Evolutionary conservation across 2,113 vertebrate genomes (phyloP), one percentile per base, ranked within the genome.

Genomic region (Cichladusa arquata): DNA sequence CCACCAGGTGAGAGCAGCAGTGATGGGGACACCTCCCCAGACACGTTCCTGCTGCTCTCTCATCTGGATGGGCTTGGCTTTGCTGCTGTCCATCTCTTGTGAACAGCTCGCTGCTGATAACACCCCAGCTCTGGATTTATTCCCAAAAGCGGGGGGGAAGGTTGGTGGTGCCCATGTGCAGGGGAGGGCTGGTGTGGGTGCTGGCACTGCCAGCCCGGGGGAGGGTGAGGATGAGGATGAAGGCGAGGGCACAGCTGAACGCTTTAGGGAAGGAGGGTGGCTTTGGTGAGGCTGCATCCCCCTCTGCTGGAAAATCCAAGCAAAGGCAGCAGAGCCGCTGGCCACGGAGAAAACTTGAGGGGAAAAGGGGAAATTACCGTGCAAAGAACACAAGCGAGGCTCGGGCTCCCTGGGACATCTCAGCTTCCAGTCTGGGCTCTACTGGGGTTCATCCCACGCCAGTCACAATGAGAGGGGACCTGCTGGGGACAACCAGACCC

Each of bases 251-350:
- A 19, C 29, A 10, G 5, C 54, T 2, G 3, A 50, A 25, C 29
- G 51, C 65, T 22, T 22, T 1, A 7, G 48, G 50, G 3, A 15
- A 61, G 9, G 50, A 67, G 48, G 34, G 14, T 9, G 11, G 19
- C n/a, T 95, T 76, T 79, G 80, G 44, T 93, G 79, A 92, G 91
- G 79, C 76, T 92, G 86, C 48, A 96, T 45, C 89, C 67, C 98
- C 98, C 92, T 97, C 98, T 98, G 95, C 97, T 96, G 98, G 97
- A 92, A 65, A 60, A 80, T 4, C 2, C 45, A 8, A 53, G 72
- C 34, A 92, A 82, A 50, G 11, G 54, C 79, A 79, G 61, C 67
- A 26, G 57, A 65, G 5, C 53, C 6, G 6, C 29, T 1, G 8
- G 36, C 8, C 48, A 1, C 25, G 48, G 56, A 29, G 65, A 48